Evolutionary conservation across 1,140 invertebrate species (phyloP), one percentile per base, ranked within the genome.

Genomic region (Drosophila dunni): DNA sequence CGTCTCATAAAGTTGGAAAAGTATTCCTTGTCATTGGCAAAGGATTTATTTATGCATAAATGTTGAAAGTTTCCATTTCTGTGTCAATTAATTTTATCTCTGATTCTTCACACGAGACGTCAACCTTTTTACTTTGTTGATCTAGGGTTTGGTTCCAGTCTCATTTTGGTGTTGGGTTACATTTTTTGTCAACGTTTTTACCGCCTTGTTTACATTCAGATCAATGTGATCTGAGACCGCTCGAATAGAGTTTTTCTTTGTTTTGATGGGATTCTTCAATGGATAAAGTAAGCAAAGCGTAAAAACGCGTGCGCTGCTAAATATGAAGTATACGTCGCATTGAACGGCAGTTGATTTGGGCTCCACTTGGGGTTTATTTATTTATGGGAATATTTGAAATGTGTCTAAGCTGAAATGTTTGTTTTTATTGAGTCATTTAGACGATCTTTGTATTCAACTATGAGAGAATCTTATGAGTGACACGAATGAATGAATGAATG

Each of bases 131-230:
- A 38, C 40, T 33, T 17, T 69, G 66, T 24, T 75, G 66, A 70
- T 57, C 65, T 56, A 50, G 15, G 11, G 17, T 11, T n/a, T 34
- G 7, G 7, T 20, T 44, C 20, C 10, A 65, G 57, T 40, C 46
- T 48, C 40, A 45, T 15, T 9, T 7, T 51, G 36, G 65, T 74
- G 74, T 88, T 77, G 34, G 56, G 50, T 86, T 88, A 56, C 83
- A 78, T 53, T 67, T 83, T 79, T 20, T 88, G 83, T 65, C 79
- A 58, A 82, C 76, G 76, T 63, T 57, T 86, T 79, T 51, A 48
- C 76, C 65, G 79, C 45, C 83, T 66, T 86, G 79, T 83, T 86
- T 86, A 79, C 58, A 40, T 42, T 83, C 20, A 58, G 53, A 56
- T 53, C 50, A 53, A 15, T 36, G n/a, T n/a, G 0, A 53, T n/a